Evolutionary conservation across 2,797 vertebrate genomes (phyloP).

Genomic region (Lepus townsendii): DNA sequence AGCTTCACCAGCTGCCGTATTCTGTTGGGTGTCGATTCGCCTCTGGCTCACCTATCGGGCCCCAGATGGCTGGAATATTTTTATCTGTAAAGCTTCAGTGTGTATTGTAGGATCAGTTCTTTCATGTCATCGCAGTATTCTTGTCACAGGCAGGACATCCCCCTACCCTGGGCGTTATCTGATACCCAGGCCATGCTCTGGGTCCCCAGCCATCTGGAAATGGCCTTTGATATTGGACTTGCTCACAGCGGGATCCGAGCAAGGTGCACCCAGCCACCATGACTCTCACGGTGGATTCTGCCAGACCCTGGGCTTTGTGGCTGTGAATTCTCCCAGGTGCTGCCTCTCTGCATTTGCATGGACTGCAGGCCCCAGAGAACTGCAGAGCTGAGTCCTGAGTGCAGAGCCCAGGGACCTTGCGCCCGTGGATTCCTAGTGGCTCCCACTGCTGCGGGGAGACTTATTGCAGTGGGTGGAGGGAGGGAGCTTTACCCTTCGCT

Average conservation of each 20-base stretch:
- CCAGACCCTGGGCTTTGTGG: background rate
- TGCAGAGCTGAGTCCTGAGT: background rate
- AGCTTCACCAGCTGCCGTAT: background rate
- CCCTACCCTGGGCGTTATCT: no score
- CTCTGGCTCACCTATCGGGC: no score
- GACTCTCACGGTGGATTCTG: no score
- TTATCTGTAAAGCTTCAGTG: background rate
- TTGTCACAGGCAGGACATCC: background rate
- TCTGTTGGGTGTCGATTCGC: background rate
- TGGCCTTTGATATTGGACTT: background rate
- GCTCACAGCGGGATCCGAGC: background rate
- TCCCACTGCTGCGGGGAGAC: background rate
- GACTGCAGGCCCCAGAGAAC: no score
- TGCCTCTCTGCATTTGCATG: background rate
- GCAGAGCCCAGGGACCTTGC: background rate
- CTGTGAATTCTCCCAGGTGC: background rate
- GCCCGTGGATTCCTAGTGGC: background rate
- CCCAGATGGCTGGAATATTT: background rate
- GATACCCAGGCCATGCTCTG: background rate
- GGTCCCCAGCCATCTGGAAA: background rate
- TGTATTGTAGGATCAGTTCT: background rate
- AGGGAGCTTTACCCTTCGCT: background rate
- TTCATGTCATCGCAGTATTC: background rate
- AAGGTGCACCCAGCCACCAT: background rate
- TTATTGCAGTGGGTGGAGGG: fast-evolving